A percentile compares a stretch with the other conserved stretches of the same genome.
phyloP scores from a whole-genome alignment of 2,888 invertebrate species.

The Trissolcus brochymenae region DNA sequence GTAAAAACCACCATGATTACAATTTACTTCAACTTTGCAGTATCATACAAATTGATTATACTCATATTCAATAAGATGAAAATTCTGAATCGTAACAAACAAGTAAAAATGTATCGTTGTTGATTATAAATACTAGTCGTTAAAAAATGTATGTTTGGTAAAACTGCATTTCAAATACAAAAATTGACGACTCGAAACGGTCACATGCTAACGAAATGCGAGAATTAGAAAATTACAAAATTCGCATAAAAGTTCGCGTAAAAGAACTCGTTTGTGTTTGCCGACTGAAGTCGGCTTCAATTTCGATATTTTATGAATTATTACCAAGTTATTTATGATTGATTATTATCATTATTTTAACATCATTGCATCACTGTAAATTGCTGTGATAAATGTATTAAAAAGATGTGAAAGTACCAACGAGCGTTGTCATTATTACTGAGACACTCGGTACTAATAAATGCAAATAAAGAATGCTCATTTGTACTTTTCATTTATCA shows the following conservation, averaged over 20 bases:
- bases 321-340: no score
- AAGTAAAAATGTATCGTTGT: not conserved
- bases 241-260: not conserved
- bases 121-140: not conserved
- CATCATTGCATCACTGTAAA: no score
- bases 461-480: constrained; percentile 35
- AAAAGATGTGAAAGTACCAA: not conserved
- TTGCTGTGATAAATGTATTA: not conserved
- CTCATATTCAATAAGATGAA: not conserved
- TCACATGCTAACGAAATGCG: not conserved
- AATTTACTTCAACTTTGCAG: not conserved
- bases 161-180: not conserved
- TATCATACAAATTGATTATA: not conserved
- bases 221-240: constrained; percentile 5
- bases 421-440: not conserved
- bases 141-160: no score
- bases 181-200: not conserved
- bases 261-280: not conserved
- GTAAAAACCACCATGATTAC: not conserved
- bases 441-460: not conserved
- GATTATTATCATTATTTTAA: not conserved
- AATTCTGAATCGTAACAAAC: not conserved
- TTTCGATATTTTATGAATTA: not conserved
- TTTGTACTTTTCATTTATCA: constrained; percentile 39
- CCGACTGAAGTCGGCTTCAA: not conserved